Conservation (phyloP, 2,797 vertebrate genomes). For the Sebastes trivittatus region DNA sequence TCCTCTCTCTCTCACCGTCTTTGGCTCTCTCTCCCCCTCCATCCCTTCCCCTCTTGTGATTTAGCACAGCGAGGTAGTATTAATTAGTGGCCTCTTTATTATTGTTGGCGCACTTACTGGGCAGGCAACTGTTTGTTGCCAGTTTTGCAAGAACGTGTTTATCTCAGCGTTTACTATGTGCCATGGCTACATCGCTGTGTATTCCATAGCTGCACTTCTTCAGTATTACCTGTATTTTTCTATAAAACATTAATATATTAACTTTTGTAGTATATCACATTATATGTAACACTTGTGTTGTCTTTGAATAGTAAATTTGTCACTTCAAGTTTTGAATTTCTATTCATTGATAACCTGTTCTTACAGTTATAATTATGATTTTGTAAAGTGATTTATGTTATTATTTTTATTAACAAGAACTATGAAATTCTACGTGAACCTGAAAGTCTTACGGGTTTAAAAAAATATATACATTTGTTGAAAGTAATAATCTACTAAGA, state of each 20-base stretch:
- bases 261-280: neutral
- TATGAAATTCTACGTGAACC: neutral
- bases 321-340: neutral
- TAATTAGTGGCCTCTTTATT: slow-evolving; percentile 78
- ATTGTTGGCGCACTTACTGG: slow-evolving; percentile 43
- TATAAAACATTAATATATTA: neutral
- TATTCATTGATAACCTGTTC: neutral
- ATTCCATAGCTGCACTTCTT: neutral
- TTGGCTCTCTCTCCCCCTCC: slow-evolving; percentile 44
- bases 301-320: neutral
- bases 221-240: neutral
- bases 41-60: slow-evolving; percentile 77
- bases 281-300: neutral
- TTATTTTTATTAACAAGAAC: neutral
- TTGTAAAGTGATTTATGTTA: neutral
- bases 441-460: neutral
- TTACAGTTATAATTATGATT: neutral
- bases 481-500: neutral
- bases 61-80: slow-evolving; percentile 63
- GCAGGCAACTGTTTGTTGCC: slow-evolving; percentile 32
- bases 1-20: slow-evolving; percentile 45
- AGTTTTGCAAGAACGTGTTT: neutral
- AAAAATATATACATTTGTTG: neutral
- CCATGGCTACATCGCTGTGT: neutral
- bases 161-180: neutral